Base-by-base conservation (phyloP, 2,888 invertebrate genomes). In the Sarcophaga caerulescens region DNA sequence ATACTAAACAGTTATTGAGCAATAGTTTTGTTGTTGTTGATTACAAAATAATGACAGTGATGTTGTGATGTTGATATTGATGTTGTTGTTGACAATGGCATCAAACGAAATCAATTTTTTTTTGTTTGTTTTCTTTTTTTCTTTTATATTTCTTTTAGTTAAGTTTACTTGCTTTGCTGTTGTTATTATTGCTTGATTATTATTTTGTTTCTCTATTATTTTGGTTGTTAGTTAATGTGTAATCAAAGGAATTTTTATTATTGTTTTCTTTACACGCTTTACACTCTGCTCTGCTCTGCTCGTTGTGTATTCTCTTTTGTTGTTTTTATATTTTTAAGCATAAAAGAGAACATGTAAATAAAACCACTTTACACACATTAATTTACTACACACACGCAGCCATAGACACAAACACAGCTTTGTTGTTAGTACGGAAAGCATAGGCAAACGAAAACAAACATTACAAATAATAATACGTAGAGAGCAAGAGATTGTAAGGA, bases 41-140 rank as follows among this genome's bases (percentile, higher is more conserved):
- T 25, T 78, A 69, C 45, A 57, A 62, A 62, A 10, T 25, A 35
- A 35, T 52, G 60, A 52, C 12, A 25, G 17, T 77, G 68, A 68
- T 63, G 68, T 25, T 62, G 19, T 75, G 81, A 69, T 23, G 62
- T 75, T 80, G 70, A 52, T 65, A 35, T 57, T 83, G 84, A 66
- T 71, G 62, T 62, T 76, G 62, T 62, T 76, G 69, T 66, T 77
- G 82, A 80, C 75, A 82, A 79, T 75, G 70, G 63, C 85, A 75
- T 84, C 83, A 80, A 78, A 77, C 68, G 57, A 19, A 75, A 62
- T 68, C 66, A 84, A 65, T 88, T 86, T 84, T 23, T 68, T 70
- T 25, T 47, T 35, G 59, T 71, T 81, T 79, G 10, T 25, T 66
- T n/a, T 66, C n/a, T 63, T 59, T 60, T 5, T 21, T 78, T 35